Evolutionary conservation across 2,113 vertebrate species (phyloP), one percentile per base, ranked within the genome.

Genomic region (Cacatua alba): DNA sequence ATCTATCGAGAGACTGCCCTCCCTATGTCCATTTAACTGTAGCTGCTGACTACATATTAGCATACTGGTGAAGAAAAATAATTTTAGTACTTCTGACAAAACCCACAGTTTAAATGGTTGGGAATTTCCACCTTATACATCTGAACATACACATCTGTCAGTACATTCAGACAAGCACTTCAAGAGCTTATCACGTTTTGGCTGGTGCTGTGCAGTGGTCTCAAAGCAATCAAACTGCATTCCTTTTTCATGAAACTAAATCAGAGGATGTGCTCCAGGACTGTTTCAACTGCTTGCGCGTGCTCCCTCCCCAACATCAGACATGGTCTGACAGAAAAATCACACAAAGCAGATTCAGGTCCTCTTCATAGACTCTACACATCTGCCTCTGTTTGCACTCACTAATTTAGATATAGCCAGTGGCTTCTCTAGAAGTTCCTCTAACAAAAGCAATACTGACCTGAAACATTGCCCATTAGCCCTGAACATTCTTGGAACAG

Each of bases 101-200:
- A 59, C 25, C n/a, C 17, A 17, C 10, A 33, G 11, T 43, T 64
- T 46, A 28, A 55, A 11, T 1, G 1, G 16, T 2, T 44, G 37
- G 20, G 62, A 78, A 92, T 49, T 84, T 63, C 51, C 46, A 86
- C 41, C 29, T 28, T 23, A 18, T 14, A 20, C n/a, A 13, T 18
- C 29, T 17, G 60, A 89, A 74, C 9, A 24, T 1, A 33, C 1
- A 6, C 0, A 0, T 3, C 2, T 46, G 24, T 49, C 53, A 48
- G 33, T 18, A 18, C 8, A 0, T 63, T 72, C 69, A 57, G 46
- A 39, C 11, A 77, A 33, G 44, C 2, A 1, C 43, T 72, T 24
- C 11, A 19, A 53, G 25, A 57, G 41, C 31, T 49, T 57, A 24
- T 7, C 69, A 6, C 26, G 14, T 51, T 35, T 46, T 65, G 33